A percentile compares a stretch with the other conserved stretches of the same genome.
Conservation (phyloP, 2,888 invertebrate genomes). For the Drosophila macrospina region DNA sequence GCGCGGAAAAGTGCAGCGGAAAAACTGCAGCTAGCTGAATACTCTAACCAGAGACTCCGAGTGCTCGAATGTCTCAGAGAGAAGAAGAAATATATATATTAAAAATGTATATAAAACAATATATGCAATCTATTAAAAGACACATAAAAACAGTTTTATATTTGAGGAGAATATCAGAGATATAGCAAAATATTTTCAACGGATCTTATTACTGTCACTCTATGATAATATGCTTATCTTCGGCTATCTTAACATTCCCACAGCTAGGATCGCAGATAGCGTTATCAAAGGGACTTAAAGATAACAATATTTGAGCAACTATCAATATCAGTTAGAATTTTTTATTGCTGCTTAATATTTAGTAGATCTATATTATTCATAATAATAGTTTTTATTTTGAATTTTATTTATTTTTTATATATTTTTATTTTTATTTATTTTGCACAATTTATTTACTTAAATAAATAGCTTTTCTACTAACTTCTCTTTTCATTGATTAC, state of each 20-base stretch:
- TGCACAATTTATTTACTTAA: no score
- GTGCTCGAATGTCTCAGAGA: no score
- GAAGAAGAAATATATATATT: no score
- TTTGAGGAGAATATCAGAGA: not conserved
- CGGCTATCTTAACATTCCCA: not conserved
- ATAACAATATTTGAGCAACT: not conserved
- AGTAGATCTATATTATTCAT: not conserved
- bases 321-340: not conserved
- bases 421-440: not conserved
- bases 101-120: no score
- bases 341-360: not conserved
- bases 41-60: no score
- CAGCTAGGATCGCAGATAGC: not conserved
- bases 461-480: no score
- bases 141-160: no score
- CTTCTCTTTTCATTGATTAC: no score
- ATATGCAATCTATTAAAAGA: no score
- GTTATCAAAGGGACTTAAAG: not conserved
- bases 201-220: not conserved
- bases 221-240: not conserved
- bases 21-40: conserved; percentile 25
- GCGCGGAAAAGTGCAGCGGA: conserved; percentile 6
- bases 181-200: not conserved
- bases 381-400: not conserved
- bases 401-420: not conserved